Base-by-base conservation (phyloP, 2,797 vertebrate species). In the Peromyscus nudipes region DNA sequence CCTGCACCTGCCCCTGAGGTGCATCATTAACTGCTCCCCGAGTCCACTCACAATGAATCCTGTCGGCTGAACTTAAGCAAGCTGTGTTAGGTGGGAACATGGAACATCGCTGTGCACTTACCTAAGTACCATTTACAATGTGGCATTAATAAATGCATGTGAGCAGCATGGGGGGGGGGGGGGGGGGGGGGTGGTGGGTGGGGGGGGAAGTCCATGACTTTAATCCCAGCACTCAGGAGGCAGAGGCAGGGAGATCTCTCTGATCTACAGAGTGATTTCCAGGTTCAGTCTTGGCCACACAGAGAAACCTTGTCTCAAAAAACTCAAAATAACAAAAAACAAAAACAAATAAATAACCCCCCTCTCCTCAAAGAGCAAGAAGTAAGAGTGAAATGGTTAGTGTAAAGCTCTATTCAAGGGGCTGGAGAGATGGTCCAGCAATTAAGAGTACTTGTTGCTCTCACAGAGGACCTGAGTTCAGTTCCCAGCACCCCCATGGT, bases 21-120 rank as follows among this genome's bases (percentile, higher is more conserved):
- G 40, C 99, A 98, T 96, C 98, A 99, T 79, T 99, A 96, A 97
- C 96, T 82, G 90, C 92, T 79, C 25, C 60, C 93, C 1, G 67
- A 96, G 29, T 81, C 57, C 94, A 46, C 49, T 83, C 91, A 23
- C 69, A 93, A 81, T 10, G 89, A 88, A 84, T 67, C 1, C 0
- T 83, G 79, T 85, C 91, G 40, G 86, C 55, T 97, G 93, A 94
- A 96, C 90, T 55, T 91, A 97, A 97, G 92, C 86, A 73, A 92
- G 57, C 94, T 96, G 67, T 84, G 34, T 57, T 75, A 37, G 55
- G 73, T 91, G 89, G 93, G 46, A 46, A 46, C 46, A 46, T 46
- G 46, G 46, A 46, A 46, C 46, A 46, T 46, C 9, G 9, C 46
- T 46, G 46, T 46, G 46, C 46, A 46, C 46, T 46, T 46, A 46